These are phyloP conservation scores for Danaus chrysippus DNA, from an alignment of 2,888 invertebrate genomes.

Conservation along the genomic window DNA sequence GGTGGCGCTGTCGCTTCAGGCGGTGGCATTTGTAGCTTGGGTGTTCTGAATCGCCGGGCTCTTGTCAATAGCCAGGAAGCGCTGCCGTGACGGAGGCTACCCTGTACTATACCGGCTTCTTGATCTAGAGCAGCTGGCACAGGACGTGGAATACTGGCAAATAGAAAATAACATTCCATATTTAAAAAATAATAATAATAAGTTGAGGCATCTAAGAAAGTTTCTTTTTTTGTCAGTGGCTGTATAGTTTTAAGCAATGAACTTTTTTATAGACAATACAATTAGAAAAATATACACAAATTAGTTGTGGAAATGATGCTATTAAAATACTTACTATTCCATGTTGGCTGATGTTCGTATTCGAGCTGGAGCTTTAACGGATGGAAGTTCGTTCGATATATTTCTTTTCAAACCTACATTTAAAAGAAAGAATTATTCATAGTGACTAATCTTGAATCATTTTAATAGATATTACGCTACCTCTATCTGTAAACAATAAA, in stretches of 20 bases:
- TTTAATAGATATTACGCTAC: too few species aligned
- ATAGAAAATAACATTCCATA: neutral
- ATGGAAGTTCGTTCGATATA: slow-evolving; percentile 54
- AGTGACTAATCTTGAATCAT: neutral
- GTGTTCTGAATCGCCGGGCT: slow-evolving; percentile 60
- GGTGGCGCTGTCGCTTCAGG: slow-evolving; percentile 58
- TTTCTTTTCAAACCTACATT: slow-evolving; percentile 62
- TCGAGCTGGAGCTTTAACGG: slow-evolving; percentile 66
- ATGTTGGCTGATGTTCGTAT: slow-evolving; percentile 55
- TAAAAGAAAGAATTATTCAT: neutral
- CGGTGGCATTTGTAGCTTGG: slow-evolving; percentile 50
- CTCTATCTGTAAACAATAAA: too few species aligned
- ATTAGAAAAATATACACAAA: neutral
- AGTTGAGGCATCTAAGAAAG: neutral
- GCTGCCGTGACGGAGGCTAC: slow-evolving; percentile 53
- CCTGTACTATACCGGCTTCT: slow-evolving; percentile 42
- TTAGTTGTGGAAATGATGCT: neutral
- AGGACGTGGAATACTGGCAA: slow-evolving; percentile 55
- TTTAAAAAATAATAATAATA: neutral
- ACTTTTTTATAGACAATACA: neutral
- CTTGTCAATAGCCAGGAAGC: slow-evolving; percentile 65
- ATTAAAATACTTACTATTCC: slow-evolving; percentile 53
- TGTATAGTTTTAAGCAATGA: too few species aligned
- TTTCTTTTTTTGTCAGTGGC: neutral
- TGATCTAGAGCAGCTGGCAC: slow-evolving; percentile 52